Percentiles rank a stretch among this genome's conserved stretches.
These are phyloP conservation scores for Hirundichthys speculiger DNA, from an alignment of 2,113 vertebrate genomes.

Conservation along the genomic window DNA sequence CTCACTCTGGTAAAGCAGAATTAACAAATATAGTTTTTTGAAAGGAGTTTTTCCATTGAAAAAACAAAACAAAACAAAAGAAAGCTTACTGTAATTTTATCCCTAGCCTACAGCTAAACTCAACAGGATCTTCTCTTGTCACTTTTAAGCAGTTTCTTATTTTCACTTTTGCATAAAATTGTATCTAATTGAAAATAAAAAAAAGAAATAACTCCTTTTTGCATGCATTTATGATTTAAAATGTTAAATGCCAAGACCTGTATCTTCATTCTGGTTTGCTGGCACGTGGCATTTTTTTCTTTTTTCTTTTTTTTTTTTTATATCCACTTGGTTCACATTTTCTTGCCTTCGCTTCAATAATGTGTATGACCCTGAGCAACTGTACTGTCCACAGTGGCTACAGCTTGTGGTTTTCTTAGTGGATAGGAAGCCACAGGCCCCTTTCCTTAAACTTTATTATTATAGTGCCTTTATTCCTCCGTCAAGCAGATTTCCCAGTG, in stretches of 20 bases:
- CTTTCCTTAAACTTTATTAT: constrained; percentile 83
- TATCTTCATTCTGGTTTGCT: background rate
- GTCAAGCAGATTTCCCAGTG: constrained; percentile 78
- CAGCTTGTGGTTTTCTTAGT: constrained; percentile 68
- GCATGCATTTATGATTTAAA: constrained; percentile 2
- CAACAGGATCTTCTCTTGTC: constrained; percentile 13
- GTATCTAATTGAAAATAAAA: background rate
- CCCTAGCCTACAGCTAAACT: background rate
- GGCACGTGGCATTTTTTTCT: no score
- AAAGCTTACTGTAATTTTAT: constrained; percentile 16
- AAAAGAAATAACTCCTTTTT: background rate
- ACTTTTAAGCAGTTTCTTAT: constrained; percentile 6
- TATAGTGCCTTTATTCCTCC: constrained; percentile 79
- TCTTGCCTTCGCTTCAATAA: constrained; percentile 53
- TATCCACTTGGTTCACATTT: constrained; percentile 28
- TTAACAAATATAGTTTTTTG: constrained; percentile 47
- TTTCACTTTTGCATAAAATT: background rate
- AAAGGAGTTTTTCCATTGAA: constrained; percentile 14
- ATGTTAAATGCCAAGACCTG: background rate
- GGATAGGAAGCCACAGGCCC: constrained; percentile 75
- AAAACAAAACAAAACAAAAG: background rate
- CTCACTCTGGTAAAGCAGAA: constrained; percentile 53
- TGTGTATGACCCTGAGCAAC: constrained; percentile 63
- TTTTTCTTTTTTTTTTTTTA: constrained; percentile 15
- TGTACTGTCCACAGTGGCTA: constrained; percentile 46